Conservation (phyloP, 2,113 vertebrate species). For the Pagrus major region DNA sequence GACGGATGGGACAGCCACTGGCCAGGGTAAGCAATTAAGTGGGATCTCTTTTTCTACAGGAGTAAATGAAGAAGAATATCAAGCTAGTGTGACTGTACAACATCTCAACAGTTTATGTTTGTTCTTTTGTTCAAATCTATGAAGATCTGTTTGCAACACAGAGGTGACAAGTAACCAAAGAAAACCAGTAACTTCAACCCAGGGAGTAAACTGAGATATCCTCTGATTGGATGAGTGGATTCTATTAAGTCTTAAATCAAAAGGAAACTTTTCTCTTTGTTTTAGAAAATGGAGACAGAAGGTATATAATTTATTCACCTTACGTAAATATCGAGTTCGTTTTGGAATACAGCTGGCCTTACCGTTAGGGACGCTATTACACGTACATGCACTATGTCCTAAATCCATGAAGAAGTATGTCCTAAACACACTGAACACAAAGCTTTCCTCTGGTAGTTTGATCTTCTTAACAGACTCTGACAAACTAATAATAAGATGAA, state of each 20-base stretch:
- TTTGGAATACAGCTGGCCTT: neutral
- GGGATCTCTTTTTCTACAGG: neutral
- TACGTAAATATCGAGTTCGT: neutral
- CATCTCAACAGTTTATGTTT: neutral
- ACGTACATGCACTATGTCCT: neutral
- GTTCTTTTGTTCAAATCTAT: conserved; percentile 2
- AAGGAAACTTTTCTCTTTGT: neutral
- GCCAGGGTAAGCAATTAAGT: conserved; percentile 66
- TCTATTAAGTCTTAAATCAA: neutral
- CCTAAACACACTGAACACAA: neutral
- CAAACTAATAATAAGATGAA: conserved; percentile 7
- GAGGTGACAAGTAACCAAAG: neutral
- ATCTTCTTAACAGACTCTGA: neutral
- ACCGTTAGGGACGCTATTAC: neutral
- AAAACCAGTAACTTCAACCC: neutral
- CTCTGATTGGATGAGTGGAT: neutral
- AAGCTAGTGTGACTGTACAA: neutral
- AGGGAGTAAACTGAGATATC: neutral
- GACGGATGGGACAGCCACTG: conserved; percentile 57
- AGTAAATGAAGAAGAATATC: neutral
- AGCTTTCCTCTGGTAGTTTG: neutral
- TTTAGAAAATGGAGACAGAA: neutral
- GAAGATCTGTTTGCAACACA: neutral
- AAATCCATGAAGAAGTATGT: neutral
- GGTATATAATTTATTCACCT: neutral